Percentiles rank a stretch among this genome's conserved stretches.
phyloP scores from a whole-genome alignment of 2,113 vertebrate species.

The Maccullochella peelii region DNA sequence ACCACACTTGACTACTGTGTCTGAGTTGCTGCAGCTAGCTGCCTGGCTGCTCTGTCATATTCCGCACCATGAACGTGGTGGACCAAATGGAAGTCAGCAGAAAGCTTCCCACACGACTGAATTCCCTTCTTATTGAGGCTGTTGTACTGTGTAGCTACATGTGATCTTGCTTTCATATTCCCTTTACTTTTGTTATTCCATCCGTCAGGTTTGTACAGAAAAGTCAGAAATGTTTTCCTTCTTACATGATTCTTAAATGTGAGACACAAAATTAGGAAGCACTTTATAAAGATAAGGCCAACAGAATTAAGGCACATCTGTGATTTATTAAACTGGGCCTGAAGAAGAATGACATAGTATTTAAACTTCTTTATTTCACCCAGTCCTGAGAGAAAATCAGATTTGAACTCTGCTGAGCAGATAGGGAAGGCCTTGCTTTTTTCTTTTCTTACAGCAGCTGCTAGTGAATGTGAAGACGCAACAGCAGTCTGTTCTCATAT shows the following conservation, averaged over 20 bases:
- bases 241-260: conserved; percentile 20
- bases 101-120: conserved; percentile 17
- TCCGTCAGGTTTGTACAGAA: conserved; percentile 10
- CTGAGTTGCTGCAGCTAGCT: conserved; percentile 11
- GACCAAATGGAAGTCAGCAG: conserved; percentile 19
- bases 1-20: conserved; percentile 34
- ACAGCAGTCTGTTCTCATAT: neutral
- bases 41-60: conserved; percentile 10
- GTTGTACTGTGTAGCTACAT: conserved; percentile 8
- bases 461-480: conserved; percentile 20
- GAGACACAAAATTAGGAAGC: conserved; percentile 38
- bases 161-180: conserved; percentile 14
- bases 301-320: conserved; percentile 1
- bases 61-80: neutral
- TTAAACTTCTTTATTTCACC: conserved; percentile 23
- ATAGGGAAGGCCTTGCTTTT: neutral
- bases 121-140: neutral
- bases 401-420: conserved; percentile 7
- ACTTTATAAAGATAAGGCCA: conserved; percentile 46
- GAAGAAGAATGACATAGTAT: conserved; percentile 10
- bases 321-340: conserved; percentile 14
- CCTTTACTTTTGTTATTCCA: conserved; percentile 3
- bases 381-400: neutral
- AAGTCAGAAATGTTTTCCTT: conserved; percentile 1
- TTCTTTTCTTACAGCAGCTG: conserved; percentile 4